Evolutionary conservation across 2,888 invertebrate genomes (phyloP).

Genomic region (Furcula furcula): DNA sequence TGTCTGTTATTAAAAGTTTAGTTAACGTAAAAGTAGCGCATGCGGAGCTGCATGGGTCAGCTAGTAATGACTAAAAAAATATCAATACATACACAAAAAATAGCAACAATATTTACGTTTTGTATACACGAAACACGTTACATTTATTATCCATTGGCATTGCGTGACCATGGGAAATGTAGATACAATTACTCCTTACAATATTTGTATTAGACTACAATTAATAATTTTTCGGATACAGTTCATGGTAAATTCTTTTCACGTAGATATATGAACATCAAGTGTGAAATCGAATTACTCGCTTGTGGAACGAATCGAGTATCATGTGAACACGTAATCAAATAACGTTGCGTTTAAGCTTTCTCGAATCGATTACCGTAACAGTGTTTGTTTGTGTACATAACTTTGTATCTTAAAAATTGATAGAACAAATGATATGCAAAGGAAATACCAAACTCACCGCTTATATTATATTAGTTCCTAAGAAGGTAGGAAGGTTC

Average conservation of each 20-base stretch:
- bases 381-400: slow-evolving; percentile 19
- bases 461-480: too few relatives aligned
- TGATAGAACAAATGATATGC: too few relatives aligned
- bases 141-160: slow-evolving; percentile 28
- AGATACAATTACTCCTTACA: too few relatives aligned
- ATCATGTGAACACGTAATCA: slow-evolving; percentile 56
- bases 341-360: slow-evolving; percentile 52
- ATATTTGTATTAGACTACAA: slow-evolving; percentile 52
- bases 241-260: slow-evolving; percentile 55
- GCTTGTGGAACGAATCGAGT: slow-evolving; percentile 49
- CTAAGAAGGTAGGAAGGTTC: too few relatives aligned
- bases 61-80: too few relatives aligned
- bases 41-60: too few relatives aligned
- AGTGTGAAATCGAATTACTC: slow-evolving; percentile 59
- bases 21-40: too few relatives aligned
- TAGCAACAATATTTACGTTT: too few relatives aligned
- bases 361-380: slow-evolving; percentile 50
- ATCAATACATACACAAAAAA: too few relatives aligned
- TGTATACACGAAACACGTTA: too few relatives aligned
- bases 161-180: slow-evolving; percentile 46
- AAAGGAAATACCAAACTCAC: too few relatives aligned
- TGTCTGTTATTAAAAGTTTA: too few relatives aligned
- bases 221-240: slow-evolving; percentile 60
- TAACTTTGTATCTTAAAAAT: slow-evolving; percentile 1
- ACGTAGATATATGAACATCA: slow-evolving; percentile 55